phyloP scores from a whole-genome alignment of 2,888 invertebrate genomes.

The Cephalotes varians region DNA sequence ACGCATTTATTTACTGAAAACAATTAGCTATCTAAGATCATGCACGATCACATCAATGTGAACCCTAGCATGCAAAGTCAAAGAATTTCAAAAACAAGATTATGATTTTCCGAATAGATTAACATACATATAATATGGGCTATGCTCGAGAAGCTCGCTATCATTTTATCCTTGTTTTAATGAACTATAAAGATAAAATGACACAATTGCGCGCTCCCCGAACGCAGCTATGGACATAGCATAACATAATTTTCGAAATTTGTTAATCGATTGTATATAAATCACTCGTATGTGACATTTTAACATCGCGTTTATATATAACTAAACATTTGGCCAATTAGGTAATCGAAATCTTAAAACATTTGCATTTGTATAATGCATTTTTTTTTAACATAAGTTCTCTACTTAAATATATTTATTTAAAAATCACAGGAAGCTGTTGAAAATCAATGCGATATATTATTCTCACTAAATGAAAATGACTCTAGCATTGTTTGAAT shows the following conservation, averaged over 20 bases:
- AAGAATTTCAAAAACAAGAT: not conserved
- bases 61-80: not conserved
- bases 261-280: not conserved
- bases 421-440: constrained; percentile 26
- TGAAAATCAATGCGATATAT: constrained; percentile 7
- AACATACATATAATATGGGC: too few relatives aligned
- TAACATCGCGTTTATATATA: not conserved
- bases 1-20: not conserved
- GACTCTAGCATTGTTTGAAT: not conserved
- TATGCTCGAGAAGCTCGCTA: too few relatives aligned
- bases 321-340: not conserved
- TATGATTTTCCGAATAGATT: not conserved
- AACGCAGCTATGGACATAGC: not conserved
- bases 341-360: not conserved
- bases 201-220: too few relatives aligned
- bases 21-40: not conserved
- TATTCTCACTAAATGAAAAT: not conserved
- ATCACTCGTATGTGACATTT: not conserved
- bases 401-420: not conserved
- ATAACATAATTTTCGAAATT: constrained; percentile 1
- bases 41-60: not conserved
- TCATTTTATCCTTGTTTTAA: too few relatives aligned
- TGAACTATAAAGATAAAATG: too few relatives aligned
- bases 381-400: not conserved
- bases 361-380: not conserved